A percentile compares a stretch with the other conserved stretches of the same genome.
phyloP scores from a whole-genome alignment of 2,113 vertebrate genomes.

The Python bivittatus region DNA sequence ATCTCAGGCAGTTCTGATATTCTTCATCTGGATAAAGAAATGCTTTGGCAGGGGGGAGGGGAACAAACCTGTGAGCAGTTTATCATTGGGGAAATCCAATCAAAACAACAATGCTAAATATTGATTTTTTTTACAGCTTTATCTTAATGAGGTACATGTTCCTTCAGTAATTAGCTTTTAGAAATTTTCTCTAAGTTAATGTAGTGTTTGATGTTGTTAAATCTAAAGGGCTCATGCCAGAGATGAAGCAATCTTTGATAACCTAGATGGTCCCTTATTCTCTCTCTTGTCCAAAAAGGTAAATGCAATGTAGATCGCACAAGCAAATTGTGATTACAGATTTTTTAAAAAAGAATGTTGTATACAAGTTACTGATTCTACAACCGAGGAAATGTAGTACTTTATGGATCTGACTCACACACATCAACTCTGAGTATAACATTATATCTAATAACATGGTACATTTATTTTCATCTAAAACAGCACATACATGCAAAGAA shows the following conservation, averaged over 20 bases:
- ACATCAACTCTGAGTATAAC: background rate
- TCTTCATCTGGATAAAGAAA: constrained; percentile 68
- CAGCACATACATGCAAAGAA: background rate
- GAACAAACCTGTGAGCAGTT: constrained; percentile 54
- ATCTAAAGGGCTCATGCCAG: constrained; percentile 51
- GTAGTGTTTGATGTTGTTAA: constrained; percentile 52
- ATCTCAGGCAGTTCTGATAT: constrained; percentile 50
- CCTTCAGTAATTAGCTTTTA: constrained; percentile 61
- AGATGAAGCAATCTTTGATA: constrained; percentile 59
- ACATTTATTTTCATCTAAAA: background rate
- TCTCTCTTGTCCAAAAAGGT: constrained; percentile 30
- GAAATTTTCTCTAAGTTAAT: constrained; percentile 45
- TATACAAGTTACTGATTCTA: constrained; percentile 9
- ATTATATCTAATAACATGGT: background rate
- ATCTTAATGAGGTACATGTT: constrained; percentile 71
- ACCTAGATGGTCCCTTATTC: constrained; percentile 33
- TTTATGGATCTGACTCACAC: background rate
- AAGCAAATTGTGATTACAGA: constrained; percentile 49
- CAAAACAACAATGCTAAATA: constrained; percentile 65
- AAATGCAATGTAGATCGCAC: constrained; percentile 58
- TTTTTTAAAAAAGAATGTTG: background rate
- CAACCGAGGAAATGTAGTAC: constrained; percentile 25
- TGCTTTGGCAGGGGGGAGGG: constrained; percentile 2
- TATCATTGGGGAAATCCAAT: constrained; percentile 55
- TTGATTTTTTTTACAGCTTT: constrained; percentile 64